Percentiles rank a stretch among this genome's conserved stretches.
phyloP scores from a whole-genome alignment of 2,888 invertebrate genomes.

The Rhodophaea formosa region DNA sequence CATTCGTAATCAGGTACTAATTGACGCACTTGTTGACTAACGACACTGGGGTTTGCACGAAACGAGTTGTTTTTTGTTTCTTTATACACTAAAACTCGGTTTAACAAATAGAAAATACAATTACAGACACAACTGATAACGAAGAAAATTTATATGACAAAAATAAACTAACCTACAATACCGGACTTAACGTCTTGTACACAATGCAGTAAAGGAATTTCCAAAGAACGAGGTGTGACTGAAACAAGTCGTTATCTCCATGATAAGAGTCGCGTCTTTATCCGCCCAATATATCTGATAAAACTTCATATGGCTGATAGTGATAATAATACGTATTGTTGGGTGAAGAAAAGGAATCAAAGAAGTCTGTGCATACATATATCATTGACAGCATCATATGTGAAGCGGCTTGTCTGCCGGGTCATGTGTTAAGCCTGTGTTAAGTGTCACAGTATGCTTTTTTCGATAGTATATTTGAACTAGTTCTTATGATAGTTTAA shows the following conservation, averaged over 20 bases:
- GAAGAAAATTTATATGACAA: neutral
- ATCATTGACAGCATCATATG: no score
- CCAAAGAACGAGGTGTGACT: conserved; percentile 42
- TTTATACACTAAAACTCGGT: neutral
- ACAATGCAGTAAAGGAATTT: conserved; percentile 33
- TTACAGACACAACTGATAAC: neutral
- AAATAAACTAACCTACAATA: neutral
- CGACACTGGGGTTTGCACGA: neutral
- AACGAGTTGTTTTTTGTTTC: neutral
- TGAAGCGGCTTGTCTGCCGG: no score
- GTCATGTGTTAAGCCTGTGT: no score
- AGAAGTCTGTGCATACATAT: neutral
- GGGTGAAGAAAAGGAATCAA: neutral
- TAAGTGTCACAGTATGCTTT: no score
- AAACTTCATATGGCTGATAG: conserved; percentile 25
- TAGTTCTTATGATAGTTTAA: no score
- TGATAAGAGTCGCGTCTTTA: conserved; percentile 60
- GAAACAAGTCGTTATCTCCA: conserved; percentile 63
- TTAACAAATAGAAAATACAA: neutral
- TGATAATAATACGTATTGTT: neutral
- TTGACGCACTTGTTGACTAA: conserved; percentile 21
- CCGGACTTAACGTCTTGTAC: neutral
- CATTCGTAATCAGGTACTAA: conserved; percentile 18
- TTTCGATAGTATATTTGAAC: no score
- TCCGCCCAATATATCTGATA: conserved; percentile 66